Evolutionary conservation across 2,113 vertebrate genomes (phyloP), one percentile per base, ranked within the genome.

Genomic region (Burhinus oedicnemus): DNA sequence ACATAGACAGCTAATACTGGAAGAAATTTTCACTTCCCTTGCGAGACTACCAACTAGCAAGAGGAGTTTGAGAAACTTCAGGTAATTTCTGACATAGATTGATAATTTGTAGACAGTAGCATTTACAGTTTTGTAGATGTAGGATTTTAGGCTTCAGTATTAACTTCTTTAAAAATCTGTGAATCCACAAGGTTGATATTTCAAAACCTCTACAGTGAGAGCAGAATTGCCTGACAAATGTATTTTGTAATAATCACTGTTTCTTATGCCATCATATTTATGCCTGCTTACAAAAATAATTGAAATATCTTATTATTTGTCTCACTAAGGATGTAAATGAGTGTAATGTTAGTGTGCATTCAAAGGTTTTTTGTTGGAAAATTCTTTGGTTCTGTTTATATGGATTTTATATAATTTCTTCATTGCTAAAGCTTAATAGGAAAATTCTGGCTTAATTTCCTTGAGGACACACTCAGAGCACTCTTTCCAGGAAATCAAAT

Each of bases 21-120:
- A 99, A 97, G 99, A 99, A 98, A 99, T 99, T 98, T 99, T 99
- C 95, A 99, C 99, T 80, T 99, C 99, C 83, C 98, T 99, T 95
- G 99, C 99, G 13, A 98, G 99, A 96, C 98, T 99, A 83, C 99
- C 99, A 91, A 99, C 99, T 89, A 99, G 99, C 98, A 99, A 99
- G 98, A 99, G 99, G 95, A 99, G 99, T 97, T 97, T 99, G 96
- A 99, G 99, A 97, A 99, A 99, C 97, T 99, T 99, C 98, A 99
- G 99, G 99, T 99, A 98, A 97, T 55, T 57, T 85, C 38, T 74
- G 10, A 30, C 5, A 2, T 57, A 71, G 51, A 40, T 78, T 13
- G 12, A 13, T 65, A 66, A 66, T 0, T 84, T 65, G 26, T 27
- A 57, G 30, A 21, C 27, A 58, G 30, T 44, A 51, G 27, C 21